Base-by-base conservation (phyloP, 30 jellyfish, hydroid and myxozoan genomes). In the Nemopilema nomurai region DNA sequence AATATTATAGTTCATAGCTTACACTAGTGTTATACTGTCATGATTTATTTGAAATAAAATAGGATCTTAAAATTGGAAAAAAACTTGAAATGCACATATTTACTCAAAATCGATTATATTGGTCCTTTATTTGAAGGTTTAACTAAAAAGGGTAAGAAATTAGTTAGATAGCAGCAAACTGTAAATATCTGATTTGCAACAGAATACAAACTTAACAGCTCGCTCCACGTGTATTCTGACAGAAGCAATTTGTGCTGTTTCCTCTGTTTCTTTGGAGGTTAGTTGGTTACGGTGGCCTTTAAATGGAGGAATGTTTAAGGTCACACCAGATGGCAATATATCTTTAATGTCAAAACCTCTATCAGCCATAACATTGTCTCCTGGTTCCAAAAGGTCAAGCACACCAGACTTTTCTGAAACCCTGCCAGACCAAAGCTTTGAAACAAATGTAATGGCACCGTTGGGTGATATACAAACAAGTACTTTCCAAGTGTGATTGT, bases 301-400 rank as follows among this genome's bases (percentile, higher is more conserved):
- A 49, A 49, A 67, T 6, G 91, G 89, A 32, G 91, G 91, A 23
- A 82, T 82, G 89, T 50, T 82, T 20, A 67, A 53, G 67, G 64
- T 69, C 53, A 32, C 72, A 33, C 67, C 25, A 41, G 57, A 21
- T 19, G 91, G 86, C 77, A 84, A 30, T 17, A 25, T 22, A 29
- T 74, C 84, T 32, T 28, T 83, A 49, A 84, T 71, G 62, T 50
- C 96, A 70, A 87, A 87, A 19, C 96, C 96, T 19, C 82, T 67
- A 72, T 87, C 80, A 27, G 96, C 96, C 91, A 87, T 77, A 18
- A 77, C 78, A 28, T 65, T 63, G 74, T 87, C 96, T 4, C 96
- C 91, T 20, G 53, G 80, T 0, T 65, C 76, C 63, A 78, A 24
- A 25, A 67, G 86, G n/a, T 21, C 33, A 17, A 87, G 70, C 24